Conservation (phyloP, 2,113 vertebrate genomes). For the Marmota flaviventris region DNA sequence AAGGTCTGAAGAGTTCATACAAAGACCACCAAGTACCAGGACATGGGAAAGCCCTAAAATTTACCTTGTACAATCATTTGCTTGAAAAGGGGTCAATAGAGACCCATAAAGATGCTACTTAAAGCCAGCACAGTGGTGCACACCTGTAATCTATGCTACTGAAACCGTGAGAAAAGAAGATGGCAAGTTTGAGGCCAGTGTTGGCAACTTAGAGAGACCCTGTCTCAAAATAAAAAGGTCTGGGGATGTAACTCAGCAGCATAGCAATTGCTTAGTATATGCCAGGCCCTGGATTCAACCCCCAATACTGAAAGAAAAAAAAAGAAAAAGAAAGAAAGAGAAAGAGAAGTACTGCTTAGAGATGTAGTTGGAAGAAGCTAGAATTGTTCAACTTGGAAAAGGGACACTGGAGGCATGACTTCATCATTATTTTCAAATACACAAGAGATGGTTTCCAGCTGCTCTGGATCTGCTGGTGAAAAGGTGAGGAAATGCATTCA, state of each 20-base stretch:
- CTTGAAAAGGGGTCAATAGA: constrained; percentile 2
- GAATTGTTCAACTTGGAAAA: neutral
- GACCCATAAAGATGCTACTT: neutral
- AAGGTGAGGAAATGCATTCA: neutral
- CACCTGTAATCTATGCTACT: neutral
- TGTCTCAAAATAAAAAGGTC: neutral
- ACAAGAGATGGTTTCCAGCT: constrained; percentile 35
- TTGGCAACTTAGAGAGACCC: neutral
- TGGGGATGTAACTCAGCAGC: neutral
- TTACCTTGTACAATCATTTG: neutral
- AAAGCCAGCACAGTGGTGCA: neutral
- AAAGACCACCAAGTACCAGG: neutral
- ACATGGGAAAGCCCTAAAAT: neutral
- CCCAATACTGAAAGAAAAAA: neutral
- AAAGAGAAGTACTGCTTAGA: too few species aligned
- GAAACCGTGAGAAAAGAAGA: neutral
- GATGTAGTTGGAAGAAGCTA: neutral
- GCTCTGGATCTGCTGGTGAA: neutral
- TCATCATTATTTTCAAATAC: neutral
- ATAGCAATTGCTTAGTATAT: neutral
- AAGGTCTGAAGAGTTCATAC: neutral
- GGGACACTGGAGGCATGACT: neutral
- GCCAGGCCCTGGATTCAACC: neutral
- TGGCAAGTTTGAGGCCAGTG: neutral
- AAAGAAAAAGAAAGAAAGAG: too few species aligned